Conservation (phyloP, 2,888 invertebrate genomes). For the Galeopsomyia nigrocyanea region DNA sequence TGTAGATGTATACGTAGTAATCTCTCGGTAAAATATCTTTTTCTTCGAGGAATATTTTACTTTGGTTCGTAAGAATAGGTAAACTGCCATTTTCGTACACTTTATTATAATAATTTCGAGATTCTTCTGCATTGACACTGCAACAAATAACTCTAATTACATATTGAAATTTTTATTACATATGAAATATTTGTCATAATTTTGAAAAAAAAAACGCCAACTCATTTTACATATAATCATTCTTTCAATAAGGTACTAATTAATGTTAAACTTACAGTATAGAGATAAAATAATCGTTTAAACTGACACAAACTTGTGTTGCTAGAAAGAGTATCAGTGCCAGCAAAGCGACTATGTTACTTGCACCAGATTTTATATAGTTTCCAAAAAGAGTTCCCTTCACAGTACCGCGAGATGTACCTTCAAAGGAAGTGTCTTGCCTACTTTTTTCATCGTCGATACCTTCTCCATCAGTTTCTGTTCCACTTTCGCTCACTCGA, state of each 20-base stretch:
- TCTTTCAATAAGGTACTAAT: too few species aligned
- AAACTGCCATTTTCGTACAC: neutral
- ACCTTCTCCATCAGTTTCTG: conserved; percentile 54
- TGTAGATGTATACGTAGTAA: conserved; percentile 75
- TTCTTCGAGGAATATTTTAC: conserved; percentile 27
- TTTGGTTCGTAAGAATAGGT: neutral
- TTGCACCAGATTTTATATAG: conserved; percentile 73
- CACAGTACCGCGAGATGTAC: conserved; percentile 68
- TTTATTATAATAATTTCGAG: conserved; percentile 29
- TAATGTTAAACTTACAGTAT: conserved; percentile 58
- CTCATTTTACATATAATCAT: too few species aligned
- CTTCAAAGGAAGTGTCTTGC: conserved; percentile 64
- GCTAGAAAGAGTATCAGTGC: conserved; percentile 71
- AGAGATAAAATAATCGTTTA: conserved; percentile 78
- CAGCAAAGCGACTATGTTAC: conserved; percentile 66
- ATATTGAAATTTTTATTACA: neutral
- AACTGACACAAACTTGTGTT: conserved; percentile 75
- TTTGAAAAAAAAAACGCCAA: too few species aligned
- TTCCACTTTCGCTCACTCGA: conserved; percentile 61
- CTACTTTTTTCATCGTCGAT: conserved; percentile 45
- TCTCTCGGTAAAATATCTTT: conserved; percentile 28
- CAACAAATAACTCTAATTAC: neutral
- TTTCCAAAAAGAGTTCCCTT: conserved; percentile 67
- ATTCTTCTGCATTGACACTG: conserved; percentile 42
- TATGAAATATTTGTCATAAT: neutral